phyloP scores from a whole-genome alignment of 2,888 invertebrate genomes.

The Plagodis dolabraria region DNA sequence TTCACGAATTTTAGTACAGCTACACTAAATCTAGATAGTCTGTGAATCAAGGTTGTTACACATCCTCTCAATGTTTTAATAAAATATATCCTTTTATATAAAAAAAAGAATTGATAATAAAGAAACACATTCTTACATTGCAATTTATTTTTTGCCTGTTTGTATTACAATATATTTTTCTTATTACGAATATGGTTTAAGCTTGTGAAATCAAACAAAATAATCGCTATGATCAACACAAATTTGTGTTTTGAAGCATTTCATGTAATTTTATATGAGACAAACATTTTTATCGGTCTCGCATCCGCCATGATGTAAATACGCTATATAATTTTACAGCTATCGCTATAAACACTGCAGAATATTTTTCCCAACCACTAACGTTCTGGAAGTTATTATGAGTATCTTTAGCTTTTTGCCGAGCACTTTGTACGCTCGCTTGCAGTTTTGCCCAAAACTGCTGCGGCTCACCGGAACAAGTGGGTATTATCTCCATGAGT shows the following conservation, averaged over 20 bases:
- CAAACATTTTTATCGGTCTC: neutral
- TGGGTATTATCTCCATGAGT: slow-evolving; percentile 7
- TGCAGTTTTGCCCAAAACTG: slow-evolving; percentile 10
- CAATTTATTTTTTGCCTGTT: no score
- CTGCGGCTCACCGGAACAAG: slow-evolving; percentile 12
- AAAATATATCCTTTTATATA: no score
- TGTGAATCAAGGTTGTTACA: no score
- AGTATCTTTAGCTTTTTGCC: slow-evolving; percentile 17
- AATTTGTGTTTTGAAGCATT: neutral
- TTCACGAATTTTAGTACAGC: no score
- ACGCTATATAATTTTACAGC: slow-evolving; percentile 20
- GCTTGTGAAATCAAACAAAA: no score
- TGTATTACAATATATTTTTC: no score
- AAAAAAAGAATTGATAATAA: no score
- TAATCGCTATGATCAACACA: no score
- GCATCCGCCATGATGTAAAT: neutral
- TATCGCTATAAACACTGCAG: slow-evolving; percentile 13
- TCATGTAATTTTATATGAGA: neutral
- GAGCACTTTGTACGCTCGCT: slow-evolving; percentile 8
- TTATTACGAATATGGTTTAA: no score
- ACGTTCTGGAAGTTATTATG: slow-evolving; percentile 27
- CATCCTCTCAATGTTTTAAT: no score
- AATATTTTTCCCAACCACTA: slow-evolving; percentile 25
- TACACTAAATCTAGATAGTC: no score
- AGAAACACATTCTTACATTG: no score